phyloP scores from a whole-genome alignment of 2,797 vertebrate species.

The Smutsia gigantea region DNA sequence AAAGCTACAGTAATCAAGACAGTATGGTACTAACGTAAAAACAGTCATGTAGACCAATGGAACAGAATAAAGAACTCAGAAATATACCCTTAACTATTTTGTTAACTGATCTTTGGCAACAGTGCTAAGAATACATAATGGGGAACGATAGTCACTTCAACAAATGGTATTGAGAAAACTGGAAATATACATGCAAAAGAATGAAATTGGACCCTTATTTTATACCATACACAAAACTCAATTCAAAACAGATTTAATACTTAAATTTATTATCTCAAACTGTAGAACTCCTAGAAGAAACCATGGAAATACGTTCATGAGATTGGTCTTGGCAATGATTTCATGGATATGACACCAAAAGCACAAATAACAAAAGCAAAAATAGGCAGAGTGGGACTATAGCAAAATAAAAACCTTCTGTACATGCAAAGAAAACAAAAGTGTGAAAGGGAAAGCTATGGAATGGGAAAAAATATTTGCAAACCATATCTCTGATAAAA shows the following conservation, averaged over 20 bases:
- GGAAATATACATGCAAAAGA: neutral
- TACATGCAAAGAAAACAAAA: neutral
- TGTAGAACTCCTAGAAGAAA: neutral
- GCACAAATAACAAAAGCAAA: neutral
- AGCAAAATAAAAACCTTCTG: neutral
- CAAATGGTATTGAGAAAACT: neutral
- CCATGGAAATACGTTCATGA: neutral
- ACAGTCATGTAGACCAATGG: neutral
- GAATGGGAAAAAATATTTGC: neutral
- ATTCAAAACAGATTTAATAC: neutral
- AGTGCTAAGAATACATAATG: neutral
- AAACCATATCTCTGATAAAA: neutral
- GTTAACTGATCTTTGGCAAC: neutral
- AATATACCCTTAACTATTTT: neutral
- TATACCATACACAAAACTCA: neutral
- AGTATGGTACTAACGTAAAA: neutral
- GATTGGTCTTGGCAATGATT: neutral
- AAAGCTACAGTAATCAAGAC: neutral
- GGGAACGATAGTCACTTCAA: neutral
- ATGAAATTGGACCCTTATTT: neutral
- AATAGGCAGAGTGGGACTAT: neutral
- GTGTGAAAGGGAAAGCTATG: neutral
- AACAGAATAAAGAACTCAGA: neutral
- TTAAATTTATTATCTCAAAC: neutral
- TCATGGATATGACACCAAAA: neutral